phyloP scores from a whole-genome alignment of 2,888 invertebrate genomes.

The Automeris io region DNA sequence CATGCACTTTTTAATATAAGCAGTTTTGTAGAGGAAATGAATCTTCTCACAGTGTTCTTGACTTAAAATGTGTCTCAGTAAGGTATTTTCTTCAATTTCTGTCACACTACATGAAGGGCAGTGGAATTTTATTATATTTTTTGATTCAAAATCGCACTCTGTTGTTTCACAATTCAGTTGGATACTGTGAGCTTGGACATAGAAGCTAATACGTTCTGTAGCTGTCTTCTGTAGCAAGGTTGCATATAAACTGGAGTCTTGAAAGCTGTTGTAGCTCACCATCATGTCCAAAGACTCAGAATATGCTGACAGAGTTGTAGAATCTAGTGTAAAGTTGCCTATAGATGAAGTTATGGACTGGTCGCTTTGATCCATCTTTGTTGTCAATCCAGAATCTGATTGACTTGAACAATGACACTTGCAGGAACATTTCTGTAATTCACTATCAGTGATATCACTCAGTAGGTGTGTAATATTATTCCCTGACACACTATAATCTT shows the following conservation, averaged over 20 bases:
- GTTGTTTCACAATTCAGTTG: constrained; percentile 42
- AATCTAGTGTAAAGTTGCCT: constrained; percentile 60
- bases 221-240: constrained; percentile 55
- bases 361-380: constrained; percentile 35
- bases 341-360: constrained; percentile 61
- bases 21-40: constrained; percentile 65
- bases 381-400: constrained; percentile 43
- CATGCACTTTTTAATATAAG: constrained; percentile 66
- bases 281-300: constrained; percentile 61
- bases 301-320: constrained; percentile 55
- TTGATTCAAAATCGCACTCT: constrained; percentile 33
- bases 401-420: constrained; percentile 38
- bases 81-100: constrained; percentile 47
- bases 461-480: constrained; percentile 10
- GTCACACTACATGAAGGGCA: constrained; percentile 50
- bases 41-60: constrained; percentile 59
- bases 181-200: constrained; percentile 63
- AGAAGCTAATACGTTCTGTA: constrained; percentile 62
- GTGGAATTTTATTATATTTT: constrained; percentile 41
- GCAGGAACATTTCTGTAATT: constrained; percentile 31
- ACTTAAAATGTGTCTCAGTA: constrained; percentile 53
- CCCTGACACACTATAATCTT: constrained; percentile 12
- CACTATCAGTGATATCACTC: constrained; percentile 12
- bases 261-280: constrained; percentile 61
- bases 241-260: constrained; percentile 47